Percentiles rank a stretch among this genome's conserved stretches.
phyloP scores from a whole-genome alignment of 2,113 vertebrate genomes.

The Mystacornis crossleyi region DNA sequence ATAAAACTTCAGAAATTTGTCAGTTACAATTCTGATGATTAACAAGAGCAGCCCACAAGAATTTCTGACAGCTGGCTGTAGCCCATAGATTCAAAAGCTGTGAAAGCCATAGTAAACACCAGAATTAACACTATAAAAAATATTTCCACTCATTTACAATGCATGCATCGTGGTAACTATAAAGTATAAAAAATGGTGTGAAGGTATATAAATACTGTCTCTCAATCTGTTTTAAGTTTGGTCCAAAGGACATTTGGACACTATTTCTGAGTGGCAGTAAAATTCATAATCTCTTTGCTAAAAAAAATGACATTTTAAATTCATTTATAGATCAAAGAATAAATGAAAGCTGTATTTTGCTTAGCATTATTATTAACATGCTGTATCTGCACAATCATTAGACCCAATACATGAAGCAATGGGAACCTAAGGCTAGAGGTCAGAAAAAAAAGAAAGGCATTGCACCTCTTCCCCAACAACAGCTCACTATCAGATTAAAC shows the following conservation, averaged over 20 bases:
- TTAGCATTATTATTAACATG: not conserved
- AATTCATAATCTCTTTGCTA: not conserved
- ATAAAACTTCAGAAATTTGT: not conserved
- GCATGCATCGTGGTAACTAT: not conserved
- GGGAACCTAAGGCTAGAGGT: not conserved
- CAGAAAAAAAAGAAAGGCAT: not conserved
- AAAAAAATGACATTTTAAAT: not conserved
- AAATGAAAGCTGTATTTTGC: not conserved
- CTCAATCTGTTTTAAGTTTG: not conserved
- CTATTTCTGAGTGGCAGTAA: not conserved
- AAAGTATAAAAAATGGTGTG: not conserved
- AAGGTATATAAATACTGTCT: slow-evolving; percentile 1
- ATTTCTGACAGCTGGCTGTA: slow-evolving; percentile 43
- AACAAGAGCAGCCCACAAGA: slow-evolving; percentile 22
- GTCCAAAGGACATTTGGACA: not conserved
- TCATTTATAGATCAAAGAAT: not conserved
- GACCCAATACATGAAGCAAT: not conserved
- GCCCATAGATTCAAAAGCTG: slow-evolving; percentile 33
- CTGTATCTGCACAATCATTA: not conserved
- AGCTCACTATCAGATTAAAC: not conserved
- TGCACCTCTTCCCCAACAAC: not conserved
- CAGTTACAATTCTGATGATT: not conserved
- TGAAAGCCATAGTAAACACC: slow-evolving; percentile 45
- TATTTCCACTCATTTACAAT: slow-evolving; percentile 8
- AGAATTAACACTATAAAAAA: not conserved